Evolutionary conservation across 2,888 invertebrate genomes (phyloP).

Genomic region (Pollenia amentaria): DNA sequence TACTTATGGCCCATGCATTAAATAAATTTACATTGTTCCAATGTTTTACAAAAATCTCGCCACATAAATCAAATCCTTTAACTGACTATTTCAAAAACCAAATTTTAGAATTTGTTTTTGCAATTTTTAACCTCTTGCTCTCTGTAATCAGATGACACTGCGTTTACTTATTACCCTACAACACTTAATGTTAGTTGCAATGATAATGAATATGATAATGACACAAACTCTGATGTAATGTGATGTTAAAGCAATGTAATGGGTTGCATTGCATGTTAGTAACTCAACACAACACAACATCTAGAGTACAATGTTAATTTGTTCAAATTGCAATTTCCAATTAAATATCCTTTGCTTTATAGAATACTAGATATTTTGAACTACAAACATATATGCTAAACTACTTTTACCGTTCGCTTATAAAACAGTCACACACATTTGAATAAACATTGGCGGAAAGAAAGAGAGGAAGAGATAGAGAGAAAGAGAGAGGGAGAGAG

Average conservation of each 20-base stretch:
- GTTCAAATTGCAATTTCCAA: slow-evolving; percentile 72
- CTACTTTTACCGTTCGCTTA: slow-evolving; percentile 9
- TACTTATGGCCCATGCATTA: too few relatives aligned
- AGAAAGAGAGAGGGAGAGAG: neutral
- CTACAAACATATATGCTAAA: slow-evolving; percentile 2
- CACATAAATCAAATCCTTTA: too few relatives aligned
- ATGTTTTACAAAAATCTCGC: too few relatives aligned
- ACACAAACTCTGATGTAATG: slow-evolving; percentile 17
- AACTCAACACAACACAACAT: slow-evolving; percentile 6
- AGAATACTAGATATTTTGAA: slow-evolving; percentile 7
- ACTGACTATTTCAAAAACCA: too few relatives aligned
- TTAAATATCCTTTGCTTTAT: slow-evolving; percentile 66
- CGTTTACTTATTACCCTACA: neutral
- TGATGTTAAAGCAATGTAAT: slow-evolving; percentile 21
- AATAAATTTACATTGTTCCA: too few relatives aligned
- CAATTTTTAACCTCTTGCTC: neutral
- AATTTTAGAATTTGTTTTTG: too few relatives aligned
- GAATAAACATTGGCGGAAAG: neutral
- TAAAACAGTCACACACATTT: neutral
- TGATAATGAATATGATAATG: slow-evolving; percentile 39
- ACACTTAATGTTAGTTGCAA: slow-evolving; percentile 21
- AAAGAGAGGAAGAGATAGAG: neutral
- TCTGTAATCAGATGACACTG: neutral
- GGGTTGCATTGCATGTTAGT: neutral
- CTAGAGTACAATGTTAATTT: slow-evolving; percentile 55